These are phyloP conservation scores for Carcharodon carcharias DNA, from an alignment of 2,797 vertebrate species.

Conservation along the genomic window DNA sequence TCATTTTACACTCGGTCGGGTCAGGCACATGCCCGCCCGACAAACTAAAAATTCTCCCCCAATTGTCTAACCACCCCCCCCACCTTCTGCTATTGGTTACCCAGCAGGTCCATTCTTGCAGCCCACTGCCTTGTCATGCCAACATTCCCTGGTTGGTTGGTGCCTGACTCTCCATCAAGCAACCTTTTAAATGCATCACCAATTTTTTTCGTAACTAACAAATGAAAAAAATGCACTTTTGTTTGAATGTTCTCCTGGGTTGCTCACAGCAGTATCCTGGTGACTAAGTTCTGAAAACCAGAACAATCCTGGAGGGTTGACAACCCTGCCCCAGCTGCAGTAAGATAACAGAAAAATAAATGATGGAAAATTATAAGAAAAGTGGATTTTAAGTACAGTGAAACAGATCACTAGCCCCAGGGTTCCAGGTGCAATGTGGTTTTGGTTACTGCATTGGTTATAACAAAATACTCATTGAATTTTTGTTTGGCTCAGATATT, in stretches of 20 bases:
- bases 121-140: not conserved
- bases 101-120: not conserved
- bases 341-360: not conserved
- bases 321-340: not conserved
- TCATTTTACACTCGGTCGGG: too few species aligned
- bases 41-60: too few species aligned
- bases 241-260: not conserved
- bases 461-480: not conserved
- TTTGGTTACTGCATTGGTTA: not conserved
- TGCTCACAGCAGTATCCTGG: not conserved
- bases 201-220: not conserved
- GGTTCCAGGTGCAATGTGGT: not conserved
- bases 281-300: not conserved
- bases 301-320: not conserved
- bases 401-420: not conserved
- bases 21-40: too few species aligned
- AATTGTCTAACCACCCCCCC: not conserved
- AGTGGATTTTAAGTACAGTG: not conserved
- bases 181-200: not conserved
- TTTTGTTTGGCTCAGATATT: not conserved
- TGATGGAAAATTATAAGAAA: not conserved
- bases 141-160: not conserved
- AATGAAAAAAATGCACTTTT: not conserved
- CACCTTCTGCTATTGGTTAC: too few species aligned
- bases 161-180: not conserved